Conservation (phyloP, 2,888 invertebrate genomes). For the Drosophila histrio region DNA sequence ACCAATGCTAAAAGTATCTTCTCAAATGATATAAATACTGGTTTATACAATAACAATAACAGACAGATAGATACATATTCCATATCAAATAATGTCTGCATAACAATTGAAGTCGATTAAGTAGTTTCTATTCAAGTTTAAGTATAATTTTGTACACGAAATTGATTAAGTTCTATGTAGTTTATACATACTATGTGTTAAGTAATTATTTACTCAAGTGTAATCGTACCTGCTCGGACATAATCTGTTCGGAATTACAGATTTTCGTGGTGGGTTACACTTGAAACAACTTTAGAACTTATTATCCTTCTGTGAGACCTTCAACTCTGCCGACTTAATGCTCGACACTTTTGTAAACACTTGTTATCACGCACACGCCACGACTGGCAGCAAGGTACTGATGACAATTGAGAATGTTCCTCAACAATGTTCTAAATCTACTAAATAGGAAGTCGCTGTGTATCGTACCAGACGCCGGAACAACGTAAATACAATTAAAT, state of each 20-base stretch:
- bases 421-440: conserved; percentile 39
- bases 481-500: conserved; percentile 74
- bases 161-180: background rate
- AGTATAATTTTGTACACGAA: background rate
- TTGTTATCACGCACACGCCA: conserved; percentile 39
- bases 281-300: background rate
- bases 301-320: background rate
- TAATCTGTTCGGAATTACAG: conserved; percentile 19
- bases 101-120: background rate
- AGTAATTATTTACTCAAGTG: background rate
- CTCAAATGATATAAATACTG: background rate
- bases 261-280: background rate
- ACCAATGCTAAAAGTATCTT: no score
- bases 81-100: background rate
- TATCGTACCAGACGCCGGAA: conserved; percentile 58
- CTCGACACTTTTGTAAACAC: conserved; percentile 12
- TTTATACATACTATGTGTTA: background rate
- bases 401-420: conserved; percentile 31
- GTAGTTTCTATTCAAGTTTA: background rate
- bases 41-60: background rate
- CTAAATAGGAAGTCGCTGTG: conserved; percentile 65
- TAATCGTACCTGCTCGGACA: conserved; percentile 55
- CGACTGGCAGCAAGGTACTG: conserved; percentile 42
- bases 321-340: background rate
- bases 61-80: background rate